These are phyloP conservation scores for Euwallacea similis DNA, from an alignment of 1,140 invertebrate species.

Conservation along the genomic window DNA sequence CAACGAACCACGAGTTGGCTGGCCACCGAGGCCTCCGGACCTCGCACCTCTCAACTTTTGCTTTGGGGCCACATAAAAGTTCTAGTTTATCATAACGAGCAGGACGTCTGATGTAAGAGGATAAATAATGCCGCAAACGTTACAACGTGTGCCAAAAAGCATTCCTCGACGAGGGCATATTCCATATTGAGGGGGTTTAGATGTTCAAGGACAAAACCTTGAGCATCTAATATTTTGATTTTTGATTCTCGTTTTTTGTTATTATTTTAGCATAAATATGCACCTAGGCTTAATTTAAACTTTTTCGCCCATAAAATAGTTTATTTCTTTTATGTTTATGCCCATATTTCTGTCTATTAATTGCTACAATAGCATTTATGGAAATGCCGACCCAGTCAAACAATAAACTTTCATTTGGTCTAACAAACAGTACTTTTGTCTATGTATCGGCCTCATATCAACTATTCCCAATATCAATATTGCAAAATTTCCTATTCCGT, in stretches of 20 bases:
- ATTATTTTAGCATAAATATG: not conserved
- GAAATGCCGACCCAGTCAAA: not conserved
- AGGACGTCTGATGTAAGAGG: not conserved
- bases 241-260: not conserved
- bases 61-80: not conserved
- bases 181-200: too few species aligned
- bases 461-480: not conserved
- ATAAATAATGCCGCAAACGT: slow-evolving; percentile 5
- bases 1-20: not conserved
- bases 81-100: not conserved
- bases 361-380: not conserved
- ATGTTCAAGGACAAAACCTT: not conserved
- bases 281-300: not conserved
- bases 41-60: not conserved
- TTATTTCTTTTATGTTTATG: not conserved
- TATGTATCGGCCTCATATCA: not conserved
- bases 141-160: not conserved
- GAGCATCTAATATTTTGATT: slow-evolving; percentile 2
- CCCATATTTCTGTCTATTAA: not conserved
- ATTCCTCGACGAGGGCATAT: not conserved
- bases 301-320: not conserved
- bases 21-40: not conserved
- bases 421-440: not conserved
- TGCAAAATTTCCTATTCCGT: not conserved
- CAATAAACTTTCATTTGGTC: not conserved